phyloP scores from a whole-genome alignment of 2,888 invertebrate genomes.

The Hemicrepidius hirtus region DNA sequence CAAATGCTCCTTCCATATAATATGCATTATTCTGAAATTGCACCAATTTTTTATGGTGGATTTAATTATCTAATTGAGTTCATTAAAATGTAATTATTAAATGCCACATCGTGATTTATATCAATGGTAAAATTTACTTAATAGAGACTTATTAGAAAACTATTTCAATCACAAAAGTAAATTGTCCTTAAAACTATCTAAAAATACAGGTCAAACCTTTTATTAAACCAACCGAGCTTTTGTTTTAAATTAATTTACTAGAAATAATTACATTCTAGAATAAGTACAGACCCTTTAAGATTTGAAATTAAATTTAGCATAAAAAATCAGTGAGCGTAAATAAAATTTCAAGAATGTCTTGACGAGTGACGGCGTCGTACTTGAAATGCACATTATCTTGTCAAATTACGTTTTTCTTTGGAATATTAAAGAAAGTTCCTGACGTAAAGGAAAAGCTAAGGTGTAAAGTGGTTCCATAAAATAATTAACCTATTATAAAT shows the following conservation, averaged over 20 bases:
- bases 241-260: neutral
- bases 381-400: neutral
- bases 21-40: neutral
- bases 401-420: neutral
- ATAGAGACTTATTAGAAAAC: too few species aligned
- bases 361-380: too few species aligned
- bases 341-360: too few species aligned
- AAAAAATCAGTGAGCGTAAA: too few species aligned
- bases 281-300: too few species aligned
- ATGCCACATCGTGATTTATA: slow-evolving; percentile 1
- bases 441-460: neutral
- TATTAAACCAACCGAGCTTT: too few species aligned
- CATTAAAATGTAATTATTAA: slow-evolving; percentile 34
- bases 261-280: too few species aligned
- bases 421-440: neutral
- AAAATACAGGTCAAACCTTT: too few species aligned
- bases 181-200: too few species aligned
- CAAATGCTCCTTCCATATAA: neutral
- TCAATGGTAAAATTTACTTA: too few species aligned
- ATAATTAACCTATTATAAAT: slow-evolving; percentile 34
- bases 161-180: too few species aligned
- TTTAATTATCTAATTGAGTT: slow-evolving; percentile 19
- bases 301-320: too few species aligned
- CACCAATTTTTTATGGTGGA: slow-evolving; percentile 1
- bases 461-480: slow-evolving; percentile 19